Percentiles rank a stretch among this genome's conserved stretches.
These are phyloP conservation scores for Pseudolycoriella hygida DNA, from an alignment of 2,888 invertebrate genomes.

Conservation along the genomic window DNA sequence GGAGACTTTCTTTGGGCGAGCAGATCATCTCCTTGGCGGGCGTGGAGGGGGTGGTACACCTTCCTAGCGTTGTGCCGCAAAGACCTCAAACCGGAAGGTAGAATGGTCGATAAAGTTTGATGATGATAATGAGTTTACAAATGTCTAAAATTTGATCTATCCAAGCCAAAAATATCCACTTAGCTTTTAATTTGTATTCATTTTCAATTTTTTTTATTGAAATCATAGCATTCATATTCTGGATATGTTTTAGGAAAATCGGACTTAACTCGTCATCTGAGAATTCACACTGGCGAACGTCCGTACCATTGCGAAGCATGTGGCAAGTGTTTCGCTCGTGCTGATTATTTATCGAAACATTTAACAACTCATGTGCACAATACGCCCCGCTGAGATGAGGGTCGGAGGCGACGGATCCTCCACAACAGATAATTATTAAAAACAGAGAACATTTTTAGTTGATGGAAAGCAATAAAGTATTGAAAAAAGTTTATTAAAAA, in stretches of 20 bases:
- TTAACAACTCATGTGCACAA: slow-evolving; percentile 78
- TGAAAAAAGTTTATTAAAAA: background rate
- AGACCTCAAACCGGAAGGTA: no score
- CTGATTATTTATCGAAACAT: slow-evolving; percentile 80
- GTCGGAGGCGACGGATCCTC: slow-evolving; percentile 31
- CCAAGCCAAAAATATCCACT: no score
- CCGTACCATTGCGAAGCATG: slow-evolving; percentile 86
- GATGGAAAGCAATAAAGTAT: background rate
- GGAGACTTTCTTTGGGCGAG: no score
- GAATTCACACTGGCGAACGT: slow-evolving; percentile 77
- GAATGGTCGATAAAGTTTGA: no score
- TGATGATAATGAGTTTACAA: no score
- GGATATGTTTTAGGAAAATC: slow-evolving; percentile 35
- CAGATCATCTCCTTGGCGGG: no score
- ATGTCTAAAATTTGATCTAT: no score
- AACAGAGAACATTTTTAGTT: background rate
- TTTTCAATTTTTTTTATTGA: no score
- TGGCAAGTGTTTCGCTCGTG: slow-evolving; percentile 79
- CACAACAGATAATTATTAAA: slow-evolving; percentile 23
- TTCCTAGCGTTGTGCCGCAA: no score
- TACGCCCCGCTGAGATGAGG: slow-evolving; percentile 36
- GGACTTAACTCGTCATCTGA: slow-evolving; percentile 67
- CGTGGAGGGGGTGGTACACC: no score
- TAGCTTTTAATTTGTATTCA: no score
- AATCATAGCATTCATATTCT: no score